Evolutionary conservation across 53 echinoderm and acorn worm species (phyloP).

Genomic region (Arbacia lixula): DNA sequence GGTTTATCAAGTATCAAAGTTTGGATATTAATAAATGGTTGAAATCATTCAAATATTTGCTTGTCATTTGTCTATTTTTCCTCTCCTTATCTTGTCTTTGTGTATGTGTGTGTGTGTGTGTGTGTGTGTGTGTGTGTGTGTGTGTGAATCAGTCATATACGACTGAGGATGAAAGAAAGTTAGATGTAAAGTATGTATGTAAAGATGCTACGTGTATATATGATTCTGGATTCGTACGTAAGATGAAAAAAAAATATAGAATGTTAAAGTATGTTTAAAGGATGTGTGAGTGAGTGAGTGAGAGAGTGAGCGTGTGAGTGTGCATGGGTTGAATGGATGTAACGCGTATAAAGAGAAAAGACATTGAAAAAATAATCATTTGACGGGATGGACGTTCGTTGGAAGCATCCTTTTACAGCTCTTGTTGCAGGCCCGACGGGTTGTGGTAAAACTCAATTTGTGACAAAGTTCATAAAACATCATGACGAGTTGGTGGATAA

Average conservation of each 20-base stretch:
- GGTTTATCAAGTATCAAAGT: no score
- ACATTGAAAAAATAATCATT: not conserved
- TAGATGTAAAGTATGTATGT: no score
- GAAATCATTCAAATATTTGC: not conserved
- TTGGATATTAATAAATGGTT: no score
- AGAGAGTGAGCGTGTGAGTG: not conserved
- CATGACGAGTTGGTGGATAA: slow-evolving; percentile 52
- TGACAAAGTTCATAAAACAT: slow-evolving; percentile 49
- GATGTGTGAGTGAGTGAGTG: not conserved
- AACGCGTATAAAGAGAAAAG: not conserved
- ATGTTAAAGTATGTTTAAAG: not conserved
- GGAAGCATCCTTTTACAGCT: slow-evolving; percentile 50
- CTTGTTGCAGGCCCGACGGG: slow-evolving; percentile 65
- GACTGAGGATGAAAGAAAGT: not conserved
- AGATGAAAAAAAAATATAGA: not conserved
- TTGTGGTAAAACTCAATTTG: slow-evolving; percentile 73
- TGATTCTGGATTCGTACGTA: no score
- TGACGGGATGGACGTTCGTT: not conserved
- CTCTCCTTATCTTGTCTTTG: not conserved
- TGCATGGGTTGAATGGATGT: not conserved
- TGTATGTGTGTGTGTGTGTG: no score
- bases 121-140: not conserved
- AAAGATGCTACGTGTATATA: no score
- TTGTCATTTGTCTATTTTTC: not conserved
- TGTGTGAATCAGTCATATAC: not conserved